Base-by-base conservation (phyloP, 1,140 invertebrate genomes). In the Drosophila miranda region DNA sequence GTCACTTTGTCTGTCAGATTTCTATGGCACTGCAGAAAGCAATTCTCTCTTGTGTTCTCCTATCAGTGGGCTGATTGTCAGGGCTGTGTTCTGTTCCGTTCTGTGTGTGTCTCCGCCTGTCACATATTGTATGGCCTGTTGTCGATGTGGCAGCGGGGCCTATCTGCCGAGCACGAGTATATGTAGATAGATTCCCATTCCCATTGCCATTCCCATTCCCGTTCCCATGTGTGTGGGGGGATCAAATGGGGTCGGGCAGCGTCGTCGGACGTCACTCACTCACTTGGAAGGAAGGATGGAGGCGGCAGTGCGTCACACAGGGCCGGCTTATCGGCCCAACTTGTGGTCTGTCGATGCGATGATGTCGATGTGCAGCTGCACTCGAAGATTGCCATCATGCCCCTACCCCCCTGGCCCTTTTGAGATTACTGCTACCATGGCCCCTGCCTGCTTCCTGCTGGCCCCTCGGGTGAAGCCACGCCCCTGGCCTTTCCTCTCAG, bases 11-110 rank as follows among this genome's bases (percentile, higher is more conserved):
- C 30, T 30, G 64, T 68, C 64, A 49, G 19, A 68, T 51, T 43
- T 38, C 34, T 13, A 38, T 38, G 11, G 11, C 34, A 56, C 62
- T 68, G 64, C 62, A 56, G 34, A 54, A 67, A 56, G 64, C 64
- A 43, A 68, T 69, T 69, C 51, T 28, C 34, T 23, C 62, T 19
- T 49, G 48, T 26, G 23, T 26, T 68, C 66, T 16, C 66, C 19
- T 68, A 69, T 68, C 66, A 56, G 66, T 68, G 49, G 50, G 55
- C 52, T 46, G 66, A 45, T 68, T 68, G 66, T 49, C 61, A 38
- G 34, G 53, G 14, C n/a, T 28, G 23, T 59, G 9, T 2, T 34
- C 0, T 19, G 16, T 23, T 23, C 21, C 2, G 16, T 19, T 23
- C 3, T 23, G 23, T 23, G 23, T 38, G 34, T 38, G 34, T 38